Evolutionary conservation across 2,113 vertebrate species (phyloP).

Genomic region (Daubentonia madagascariensis): DNA sequence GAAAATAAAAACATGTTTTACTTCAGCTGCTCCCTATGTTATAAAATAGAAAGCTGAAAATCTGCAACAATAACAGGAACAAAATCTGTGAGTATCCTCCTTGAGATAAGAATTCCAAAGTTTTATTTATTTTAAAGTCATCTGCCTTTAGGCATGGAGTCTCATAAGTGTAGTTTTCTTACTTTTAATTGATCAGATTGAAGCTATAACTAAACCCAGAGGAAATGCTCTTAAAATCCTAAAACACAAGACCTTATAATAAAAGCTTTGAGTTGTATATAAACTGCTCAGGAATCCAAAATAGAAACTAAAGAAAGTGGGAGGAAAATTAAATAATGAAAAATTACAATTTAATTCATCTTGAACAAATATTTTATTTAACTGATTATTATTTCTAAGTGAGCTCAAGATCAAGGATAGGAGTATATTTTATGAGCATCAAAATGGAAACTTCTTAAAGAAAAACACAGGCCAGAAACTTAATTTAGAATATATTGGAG

Average conservation of each 20-base stretch:
- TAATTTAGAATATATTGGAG: background rate
- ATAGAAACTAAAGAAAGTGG: background rate
- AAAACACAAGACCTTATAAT: background rate
- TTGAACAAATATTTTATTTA: conserved; percentile 48
- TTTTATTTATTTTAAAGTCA: conserved; percentile 75
- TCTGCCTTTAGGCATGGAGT: conserved; percentile 58
- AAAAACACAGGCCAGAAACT: background rate
- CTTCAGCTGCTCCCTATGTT: conserved; percentile 80
- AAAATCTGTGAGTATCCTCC: conserved; percentile 76
- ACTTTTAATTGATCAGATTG: conserved; percentile 61
- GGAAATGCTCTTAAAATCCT: conserved; percentile 3
- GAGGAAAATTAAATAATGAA: conserved; percentile 33
- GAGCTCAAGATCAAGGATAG: background rate
- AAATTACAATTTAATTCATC: conserved; percentile 10
- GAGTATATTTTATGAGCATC: background rate
- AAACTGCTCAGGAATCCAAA: background rate
- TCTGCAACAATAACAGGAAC: conserved; percentile 80
- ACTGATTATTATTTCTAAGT: conserved; percentile 19
- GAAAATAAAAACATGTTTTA: conserved; percentile 82
- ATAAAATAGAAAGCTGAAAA: conserved; percentile 79
- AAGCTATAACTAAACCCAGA: conserved; percentile 45
- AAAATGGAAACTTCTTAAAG: conserved; percentile 5
- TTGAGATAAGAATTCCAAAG: conserved; percentile 72
- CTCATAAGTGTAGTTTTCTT: conserved; percentile 46
- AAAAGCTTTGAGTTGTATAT: background rate